phyloP scores from a whole-genome alignment of 1,140 invertebrate genomes.

The Condylostylus longicornis region DNA sequence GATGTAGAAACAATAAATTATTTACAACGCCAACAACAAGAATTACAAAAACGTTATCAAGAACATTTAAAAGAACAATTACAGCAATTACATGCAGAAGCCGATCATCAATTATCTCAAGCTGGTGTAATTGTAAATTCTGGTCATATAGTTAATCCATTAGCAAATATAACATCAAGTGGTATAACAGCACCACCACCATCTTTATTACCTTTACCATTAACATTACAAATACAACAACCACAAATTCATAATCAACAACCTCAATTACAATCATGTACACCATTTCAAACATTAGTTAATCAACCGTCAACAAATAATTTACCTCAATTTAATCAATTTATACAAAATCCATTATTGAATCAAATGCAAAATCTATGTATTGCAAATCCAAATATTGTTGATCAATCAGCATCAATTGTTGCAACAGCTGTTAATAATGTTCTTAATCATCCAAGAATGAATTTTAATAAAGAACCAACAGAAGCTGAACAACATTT shows the following conservation, averaged over 20 bases:
- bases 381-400: slow-evolving; percentile 12
- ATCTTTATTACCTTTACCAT: neutral
- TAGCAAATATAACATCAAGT: slow-evolving; percentile 2
- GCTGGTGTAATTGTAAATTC: too few relatives aligned
- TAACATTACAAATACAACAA: slow-evolving; percentile 7
- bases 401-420: slow-evolving; percentile 12
- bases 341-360: slow-evolving; percentile 12
- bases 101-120: too few relatives aligned
- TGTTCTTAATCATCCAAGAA: slow-evolving; percentile 4
- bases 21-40: slow-evolving; percentile 6
- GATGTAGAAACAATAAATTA: slow-evolving; percentile 7
- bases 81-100: slow-evolving; percentile 2
- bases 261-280: slow-evolving; percentile 7
- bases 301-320: too few relatives aligned
- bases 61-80: neutral
- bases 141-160: too few relatives aligned
- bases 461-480: slow-evolving; percentile 3
- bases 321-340: too few relatives aligned
- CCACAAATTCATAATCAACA: slow-evolving; percentile 3
- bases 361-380: slow-evolving; percentile 29
- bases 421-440: slow-evolving; percentile 15
- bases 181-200: neutral
- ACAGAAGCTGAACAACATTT: slow-evolving; percentile 25
- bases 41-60: neutral
- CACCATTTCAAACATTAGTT: too few relatives aligned